Conservation (phyloP, 2,113 vertebrate species). For the Varanus salvator region DNA sequence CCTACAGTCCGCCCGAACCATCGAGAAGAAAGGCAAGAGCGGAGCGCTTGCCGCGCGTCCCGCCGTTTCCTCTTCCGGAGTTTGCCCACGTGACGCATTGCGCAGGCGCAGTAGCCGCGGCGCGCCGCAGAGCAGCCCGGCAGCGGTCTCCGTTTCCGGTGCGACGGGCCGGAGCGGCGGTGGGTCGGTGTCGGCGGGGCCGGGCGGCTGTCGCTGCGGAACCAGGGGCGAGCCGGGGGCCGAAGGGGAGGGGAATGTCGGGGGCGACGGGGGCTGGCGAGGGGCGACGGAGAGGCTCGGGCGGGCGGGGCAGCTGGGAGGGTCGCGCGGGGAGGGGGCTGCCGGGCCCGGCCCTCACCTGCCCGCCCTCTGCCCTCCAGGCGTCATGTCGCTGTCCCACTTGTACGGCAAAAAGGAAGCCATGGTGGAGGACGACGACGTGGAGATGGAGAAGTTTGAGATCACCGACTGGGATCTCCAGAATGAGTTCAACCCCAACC, state of each 20-base stretch:
- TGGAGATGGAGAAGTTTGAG: conserved; percentile 95
- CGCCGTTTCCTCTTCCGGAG: not conserved
- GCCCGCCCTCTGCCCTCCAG: not conserved
- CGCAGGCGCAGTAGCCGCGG: not conserved
- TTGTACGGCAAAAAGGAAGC: conserved; percentile 85
- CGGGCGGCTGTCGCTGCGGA: not conserved
- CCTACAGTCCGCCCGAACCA: not conserved
- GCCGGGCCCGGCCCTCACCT: not conserved
- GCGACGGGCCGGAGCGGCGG: not conserved
- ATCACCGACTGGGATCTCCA: conserved; percentile 96
- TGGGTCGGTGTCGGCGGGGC: not conserved
- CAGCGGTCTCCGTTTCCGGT: not conserved
- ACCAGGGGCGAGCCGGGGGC: too few relatives aligned
- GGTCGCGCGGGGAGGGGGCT: not conserved
- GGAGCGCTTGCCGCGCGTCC: not conserved
- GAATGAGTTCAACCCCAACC: conserved; percentile 97
- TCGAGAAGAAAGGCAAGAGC: not conserved
- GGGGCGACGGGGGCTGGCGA: too few relatives aligned
- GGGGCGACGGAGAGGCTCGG: too few relatives aligned
- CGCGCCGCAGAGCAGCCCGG: not conserved
- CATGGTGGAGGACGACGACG: conserved; percentile 71
- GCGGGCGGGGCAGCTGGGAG: too few relatives aligned
- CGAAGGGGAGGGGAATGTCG: too few relatives aligned
- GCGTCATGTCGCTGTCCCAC: conserved; percentile 92
- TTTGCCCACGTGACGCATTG: rapidly evolving